Conservation (phyloP, 2,797 vertebrate species). For the Danio kyathit region DNA sequence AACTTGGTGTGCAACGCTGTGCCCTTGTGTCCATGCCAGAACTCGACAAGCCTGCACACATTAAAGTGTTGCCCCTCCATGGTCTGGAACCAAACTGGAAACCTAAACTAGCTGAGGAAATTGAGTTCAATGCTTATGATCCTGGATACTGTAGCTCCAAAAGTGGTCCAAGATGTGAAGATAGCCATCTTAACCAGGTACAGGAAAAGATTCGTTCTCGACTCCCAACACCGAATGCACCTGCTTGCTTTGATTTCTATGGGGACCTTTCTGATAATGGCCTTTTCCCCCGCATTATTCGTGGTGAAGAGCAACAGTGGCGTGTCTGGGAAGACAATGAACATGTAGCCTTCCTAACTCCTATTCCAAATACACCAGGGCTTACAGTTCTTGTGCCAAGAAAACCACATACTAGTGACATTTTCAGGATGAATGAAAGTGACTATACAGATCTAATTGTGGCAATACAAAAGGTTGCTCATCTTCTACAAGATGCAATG, state of each 20-base stretch:
- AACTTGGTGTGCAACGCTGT: slow-evolving; percentile 76
- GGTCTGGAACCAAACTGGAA: slow-evolving; percentile 76
- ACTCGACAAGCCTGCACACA: slow-evolving; percentile 68
- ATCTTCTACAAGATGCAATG: slow-evolving; percentile 75
- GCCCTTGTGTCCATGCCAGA: slow-evolving; percentile 75
- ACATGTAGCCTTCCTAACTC: slow-evolving; percentile 82
- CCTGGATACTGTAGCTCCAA: slow-evolving; percentile 81
- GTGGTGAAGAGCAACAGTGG: slow-evolving; percentile 82
- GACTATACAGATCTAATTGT: slow-evolving; percentile 76
- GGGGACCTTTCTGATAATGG: slow-evolving; percentile 70
- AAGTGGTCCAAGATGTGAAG: slow-evolving; percentile 74
- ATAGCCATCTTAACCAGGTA: slow-evolving; percentile 68
- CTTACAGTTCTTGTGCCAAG: slow-evolving; percentile 82
- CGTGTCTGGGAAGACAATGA: slow-evolving; percentile 82
- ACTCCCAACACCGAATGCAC: slow-evolving; percentile 76
- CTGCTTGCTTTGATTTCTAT: slow-evolving; percentile 75
- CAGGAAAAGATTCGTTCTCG: slow-evolving; percentile 73
- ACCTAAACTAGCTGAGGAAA: slow-evolving; percentile 70
- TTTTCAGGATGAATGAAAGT: slow-evolving; percentile 72
- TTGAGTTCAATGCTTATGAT: slow-evolving; percentile 72
- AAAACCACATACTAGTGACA: slow-evolving; percentile 78
- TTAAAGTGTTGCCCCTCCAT: slow-evolving; percentile 79
- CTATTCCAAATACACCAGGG: slow-evolving; percentile 81
- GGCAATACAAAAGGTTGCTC: slow-evolving; percentile 74
- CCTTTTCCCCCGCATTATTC: slow-evolving; percentile 79